These are phyloP conservation scores for Trididemnum nubilum DNA, from an alignment of 23 tunicate species.

Conservation along the genomic window DNA sequence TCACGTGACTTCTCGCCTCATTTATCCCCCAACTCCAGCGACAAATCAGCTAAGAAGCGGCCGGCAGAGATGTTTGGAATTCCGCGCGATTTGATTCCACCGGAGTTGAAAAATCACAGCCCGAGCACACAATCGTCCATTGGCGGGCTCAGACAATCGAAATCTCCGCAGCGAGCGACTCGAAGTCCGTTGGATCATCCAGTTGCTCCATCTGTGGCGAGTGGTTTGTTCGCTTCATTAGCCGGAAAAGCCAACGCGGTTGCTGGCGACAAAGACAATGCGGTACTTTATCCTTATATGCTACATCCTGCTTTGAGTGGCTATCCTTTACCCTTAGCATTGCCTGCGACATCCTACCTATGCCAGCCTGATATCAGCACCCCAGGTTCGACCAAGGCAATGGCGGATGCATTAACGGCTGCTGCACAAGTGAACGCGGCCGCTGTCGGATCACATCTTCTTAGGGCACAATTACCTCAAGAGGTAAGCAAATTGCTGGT, in stretches of 20 bases:
- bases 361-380: not conserved
- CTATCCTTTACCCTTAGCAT: not conserved
- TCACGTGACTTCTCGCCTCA: slow-evolving; percentile 34
- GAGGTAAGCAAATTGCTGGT: slow-evolving; percentile 14
- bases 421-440: not conserved
- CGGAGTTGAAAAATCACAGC: slow-evolving; percentile 15
- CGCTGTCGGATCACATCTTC: not conserved
- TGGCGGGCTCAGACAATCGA: not conserved
- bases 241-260: not conserved
- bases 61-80: slow-evolving; percentile 24
- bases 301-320: slow-evolving; percentile 23
- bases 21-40: slow-evolving; percentile 1
- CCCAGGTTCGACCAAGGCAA: not conserved
- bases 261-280: slow-evolving; percentile 18
- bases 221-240: not conserved
- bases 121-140: slow-evolving; percentile 7
- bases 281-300: slow-evolving; percentile 12
- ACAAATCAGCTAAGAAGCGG: slow-evolving; percentile 1
- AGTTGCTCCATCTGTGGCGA: not conserved
- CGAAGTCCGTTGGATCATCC: slow-evolving; percentile 18
- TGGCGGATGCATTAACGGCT: slow-evolving; percentile 21
- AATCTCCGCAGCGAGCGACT: not conserved
- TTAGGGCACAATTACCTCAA: slow-evolving; percentile 1
- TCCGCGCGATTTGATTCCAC: slow-evolving; percentile 24
- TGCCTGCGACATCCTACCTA: not conserved